phyloP scores from a whole-genome alignment of 1,140 invertebrate species.

The Zaprionus gabonicus region DNA sequence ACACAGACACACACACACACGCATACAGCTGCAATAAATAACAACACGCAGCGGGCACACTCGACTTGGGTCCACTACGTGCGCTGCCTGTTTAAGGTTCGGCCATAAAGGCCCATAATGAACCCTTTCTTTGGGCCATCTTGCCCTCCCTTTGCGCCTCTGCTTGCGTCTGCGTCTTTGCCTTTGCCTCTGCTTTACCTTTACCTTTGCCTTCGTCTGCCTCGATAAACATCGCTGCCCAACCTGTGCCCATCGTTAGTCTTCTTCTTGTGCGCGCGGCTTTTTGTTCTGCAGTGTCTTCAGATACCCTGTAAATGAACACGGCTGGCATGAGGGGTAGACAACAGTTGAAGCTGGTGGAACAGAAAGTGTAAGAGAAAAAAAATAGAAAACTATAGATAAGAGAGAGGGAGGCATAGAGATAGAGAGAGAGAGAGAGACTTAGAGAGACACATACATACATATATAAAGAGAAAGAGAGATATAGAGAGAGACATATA shows the following conservation, averaged over 20 bases:
- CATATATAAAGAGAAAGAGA: too few species aligned
- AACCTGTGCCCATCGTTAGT: conserved; percentile 65
- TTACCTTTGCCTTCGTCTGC: conserved; percentile 25
- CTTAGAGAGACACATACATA: too few species aligned
- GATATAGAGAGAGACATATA: too few species aligned
- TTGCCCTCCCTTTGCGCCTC: conserved; percentile 41
- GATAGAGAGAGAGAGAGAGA: too few species aligned
- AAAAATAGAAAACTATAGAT: too few species aligned
- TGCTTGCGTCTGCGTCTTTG: conserved; percentile 42
- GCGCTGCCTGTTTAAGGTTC: conserved; percentile 61
- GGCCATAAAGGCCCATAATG: conserved; percentile 73
- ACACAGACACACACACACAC: conserved; percentile 40
- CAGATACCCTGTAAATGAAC: conserved; percentile 5
- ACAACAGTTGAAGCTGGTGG: not conserved
- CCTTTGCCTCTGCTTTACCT: conserved; percentile 33
- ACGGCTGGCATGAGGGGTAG: not conserved
- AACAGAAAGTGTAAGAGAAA: too few species aligned
- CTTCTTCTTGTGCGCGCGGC: conserved; percentile 26
- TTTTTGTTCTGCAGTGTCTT: conserved; percentile 13
- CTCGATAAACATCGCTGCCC: conserved; percentile 66
- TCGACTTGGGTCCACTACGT: conserved; percentile 61
- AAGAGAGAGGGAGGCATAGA: too few species aligned
- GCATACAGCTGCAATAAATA: conserved; percentile 61
- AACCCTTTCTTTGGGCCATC: conserved; percentile 71
- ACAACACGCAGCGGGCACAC: conserved; percentile 65